Percentiles rank a stretch among this genome's conserved stretches.
These are phyloP conservation scores for Anoplius nigerrimus DNA, from an alignment of 2,888 invertebrate genomes.

Conservation along the genomic window DNA sequence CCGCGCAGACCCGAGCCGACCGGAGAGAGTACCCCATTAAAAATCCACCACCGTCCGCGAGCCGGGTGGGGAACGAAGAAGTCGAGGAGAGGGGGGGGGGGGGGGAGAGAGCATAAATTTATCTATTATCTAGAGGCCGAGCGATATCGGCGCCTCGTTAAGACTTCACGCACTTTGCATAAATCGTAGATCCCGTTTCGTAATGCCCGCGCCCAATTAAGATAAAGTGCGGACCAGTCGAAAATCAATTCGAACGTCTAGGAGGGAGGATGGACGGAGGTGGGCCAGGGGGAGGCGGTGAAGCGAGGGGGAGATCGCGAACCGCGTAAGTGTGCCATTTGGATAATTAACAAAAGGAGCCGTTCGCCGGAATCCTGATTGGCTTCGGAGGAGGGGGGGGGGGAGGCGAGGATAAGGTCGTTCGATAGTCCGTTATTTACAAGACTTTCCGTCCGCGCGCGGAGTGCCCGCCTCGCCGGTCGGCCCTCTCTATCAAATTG, in stretches of 20 bases:
- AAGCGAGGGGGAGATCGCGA: not conserved
- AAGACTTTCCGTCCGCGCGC: no score
- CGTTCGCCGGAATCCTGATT: conserved; percentile 3
- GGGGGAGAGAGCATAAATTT: not conserved
- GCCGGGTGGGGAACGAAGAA: no score
- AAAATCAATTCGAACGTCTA: no score
- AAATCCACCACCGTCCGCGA: no score
- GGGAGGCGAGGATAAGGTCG: no score
- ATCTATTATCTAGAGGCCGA: conserved; percentile 4
- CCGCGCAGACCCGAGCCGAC: no score
- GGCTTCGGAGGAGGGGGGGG: no score
- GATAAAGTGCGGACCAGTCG: conserved; percentile 1
- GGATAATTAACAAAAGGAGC: not conserved
- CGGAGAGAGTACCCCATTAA: no score
- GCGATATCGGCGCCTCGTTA: not conserved
- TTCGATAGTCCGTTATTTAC: no score
- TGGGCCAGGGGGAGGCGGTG: not conserved
- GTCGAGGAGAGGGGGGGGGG: no score
- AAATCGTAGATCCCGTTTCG: not conserved
- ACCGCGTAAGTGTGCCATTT: no score
- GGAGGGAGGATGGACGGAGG: not conserved
- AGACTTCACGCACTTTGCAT: conserved; percentile 6
- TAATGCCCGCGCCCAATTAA: conserved; percentile 6
- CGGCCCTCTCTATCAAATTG: not conserved
- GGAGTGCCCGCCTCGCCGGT: no score